Evolutionary conservation across 2,888 invertebrate genomes (phyloP), one percentile per base, ranked within the genome.

Genomic region (Hydriomena furcata): DNA sequence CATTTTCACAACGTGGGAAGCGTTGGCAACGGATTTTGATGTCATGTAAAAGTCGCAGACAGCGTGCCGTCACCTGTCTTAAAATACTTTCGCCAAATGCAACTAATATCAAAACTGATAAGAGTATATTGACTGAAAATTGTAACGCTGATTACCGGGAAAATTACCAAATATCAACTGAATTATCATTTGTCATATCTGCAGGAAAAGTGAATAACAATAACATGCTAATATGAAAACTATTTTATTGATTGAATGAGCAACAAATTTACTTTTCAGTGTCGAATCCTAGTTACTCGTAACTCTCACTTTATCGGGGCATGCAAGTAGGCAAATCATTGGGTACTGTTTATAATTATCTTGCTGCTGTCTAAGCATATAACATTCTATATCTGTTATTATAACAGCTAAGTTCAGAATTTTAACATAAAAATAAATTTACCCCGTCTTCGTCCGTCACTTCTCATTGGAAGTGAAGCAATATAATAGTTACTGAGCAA

Each of bases 61-160:
- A 40, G 24, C 17, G 20, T 25, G 52, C 28, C 47, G 47, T 52
- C 47, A 43, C 43, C 27, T 34, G 6, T 12, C 13, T 34, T 43
- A 12, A 34, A 34, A 43, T 38, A 37, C 12, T 20, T 28, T 24
- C 7, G 8, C 12, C 13, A 34, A 35, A 30, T 27, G 28, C 23
- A 25, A 41, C 48, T 12, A 49, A 49, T 50, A 54, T 46, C 42
- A 23, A 46, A 35, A 50, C 21, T n/a, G 50, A 54, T 54, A 54
- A 50, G 31, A 31, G 10, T 35, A 11, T 42, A 17, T 28, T 35
- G 31, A 32, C 27, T 32, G n/a, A 40, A 45, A 27, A n/a, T 51
- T 42, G 23, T 37, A 17, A 36, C 17, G 32, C 10, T 10, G 27
- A 46, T 31, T 50, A 42, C 8, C 12, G 31, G 45, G 35, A 25